Evolutionary conservation across 2,797 vertebrate genomes (phyloP).

Genomic region (Mareca strepera): DNA sequence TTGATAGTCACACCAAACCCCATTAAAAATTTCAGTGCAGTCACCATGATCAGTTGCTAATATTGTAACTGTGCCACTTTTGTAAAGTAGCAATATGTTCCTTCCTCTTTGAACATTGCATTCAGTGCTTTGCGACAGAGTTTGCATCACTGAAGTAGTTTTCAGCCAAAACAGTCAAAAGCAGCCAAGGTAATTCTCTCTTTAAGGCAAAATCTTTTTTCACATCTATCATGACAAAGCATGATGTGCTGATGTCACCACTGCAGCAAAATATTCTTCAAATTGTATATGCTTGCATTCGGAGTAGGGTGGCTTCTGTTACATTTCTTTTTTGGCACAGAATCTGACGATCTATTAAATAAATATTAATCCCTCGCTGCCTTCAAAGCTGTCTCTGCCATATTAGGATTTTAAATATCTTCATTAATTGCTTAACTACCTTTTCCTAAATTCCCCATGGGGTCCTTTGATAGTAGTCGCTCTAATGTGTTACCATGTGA

Average conservation of each 20-base stretch:
- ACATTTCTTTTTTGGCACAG: conserved; percentile 67
- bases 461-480: conserved; percentile 64
- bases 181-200: conserved; percentile 50
- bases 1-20: not conserved
- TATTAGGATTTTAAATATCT: conserved; percentile 80
- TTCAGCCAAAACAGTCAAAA: conserved; percentile 52
- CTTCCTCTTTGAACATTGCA: conserved; percentile 32
- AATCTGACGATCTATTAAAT: conserved; percentile 75
- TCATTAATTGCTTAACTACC: conserved; percentile 81
- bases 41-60: not conserved
- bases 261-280: conserved; percentile 56
- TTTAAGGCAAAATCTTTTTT: conserved; percentile 55
- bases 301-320: conserved; percentile 56
- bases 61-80: not conserved
- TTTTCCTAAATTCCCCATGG: conserved; percentile 73
- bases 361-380: conserved; percentile 78
- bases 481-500: conserved; percentile 76
- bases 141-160: conserved; percentile 43
- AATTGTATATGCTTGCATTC: conserved; percentile 42
- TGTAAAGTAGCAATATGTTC: conserved; percentile 22
- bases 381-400: conserved; percentile 72
- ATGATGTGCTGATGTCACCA: conserved; percentile 34
- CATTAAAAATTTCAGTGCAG: not conserved
- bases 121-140: conserved; percentile 54
- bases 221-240: conserved; percentile 27